phyloP scores from a whole-genome alignment of 1,140 invertebrate species.

The Saxidomus purpurata region DNA sequence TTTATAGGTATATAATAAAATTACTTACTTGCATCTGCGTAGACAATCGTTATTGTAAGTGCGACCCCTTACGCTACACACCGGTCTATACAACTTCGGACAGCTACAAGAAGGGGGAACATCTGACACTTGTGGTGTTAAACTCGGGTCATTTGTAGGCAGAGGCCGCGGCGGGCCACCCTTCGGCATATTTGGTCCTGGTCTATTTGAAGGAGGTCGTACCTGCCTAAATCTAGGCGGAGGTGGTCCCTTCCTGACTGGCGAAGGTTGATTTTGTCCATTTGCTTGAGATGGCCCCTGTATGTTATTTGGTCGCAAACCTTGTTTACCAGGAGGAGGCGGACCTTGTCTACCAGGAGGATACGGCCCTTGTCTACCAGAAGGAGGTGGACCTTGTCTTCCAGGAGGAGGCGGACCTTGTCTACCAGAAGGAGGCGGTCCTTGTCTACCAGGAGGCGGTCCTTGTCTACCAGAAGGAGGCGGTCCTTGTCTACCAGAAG shows the following conservation, averaged over 20 bases:
- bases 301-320: background rate
- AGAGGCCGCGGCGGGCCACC: background rate
- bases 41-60: conserved; percentile 56
- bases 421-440: background rate
- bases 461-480: background rate
- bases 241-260: background rate
- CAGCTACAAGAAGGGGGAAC: conserved; percentile 25
- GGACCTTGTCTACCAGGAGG: background rate
- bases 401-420: background rate
- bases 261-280: background rate
- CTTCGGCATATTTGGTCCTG: background rate
- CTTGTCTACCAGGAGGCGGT: background rate
- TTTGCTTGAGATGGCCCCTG: background rate
- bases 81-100: conserved; percentile 34
- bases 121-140: background rate
- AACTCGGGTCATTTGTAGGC: background rate
- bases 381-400: background rate
- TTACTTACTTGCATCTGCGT: conserved; percentile 56
- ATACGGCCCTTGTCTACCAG: background rate
- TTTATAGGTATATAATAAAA: too few species aligned
- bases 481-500: background rate
- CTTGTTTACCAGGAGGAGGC: background rate
- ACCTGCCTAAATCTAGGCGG: background rate
- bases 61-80: conserved; percentile 19
- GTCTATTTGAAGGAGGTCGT: background rate